These are phyloP conservation scores for Drosophila yooni DNA, from an alignment of 2,888 invertebrate species.

Conservation along the genomic window DNA sequence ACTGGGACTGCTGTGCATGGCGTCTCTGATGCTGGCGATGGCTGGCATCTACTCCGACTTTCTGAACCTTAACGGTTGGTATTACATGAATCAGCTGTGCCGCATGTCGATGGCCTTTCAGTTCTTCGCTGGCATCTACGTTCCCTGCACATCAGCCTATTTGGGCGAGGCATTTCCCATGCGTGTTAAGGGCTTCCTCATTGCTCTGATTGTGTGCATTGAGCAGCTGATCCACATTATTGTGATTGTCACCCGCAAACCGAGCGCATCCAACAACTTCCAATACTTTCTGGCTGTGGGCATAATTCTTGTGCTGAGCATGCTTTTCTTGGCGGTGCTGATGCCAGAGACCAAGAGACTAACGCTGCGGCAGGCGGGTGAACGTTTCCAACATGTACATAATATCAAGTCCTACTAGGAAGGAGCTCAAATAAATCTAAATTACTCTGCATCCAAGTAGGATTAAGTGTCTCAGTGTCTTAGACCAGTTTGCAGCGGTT, in stretches of 20 bases:
- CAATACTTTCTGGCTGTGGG: constrained; percentile 60
- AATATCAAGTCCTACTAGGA: constrained; percentile 56
- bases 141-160: constrained; percentile 67
- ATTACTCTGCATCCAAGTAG: background rate
- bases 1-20: constrained; percentile 62
- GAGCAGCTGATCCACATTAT: constrained; percentile 74
- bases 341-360: constrained; percentile 66
- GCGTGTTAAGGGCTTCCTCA: constrained; percentile 65
- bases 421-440: constrained; percentile 10
- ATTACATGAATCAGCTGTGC: constrained; percentile 52
- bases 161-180: constrained; percentile 80
- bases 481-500: background rate
- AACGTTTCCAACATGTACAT: constrained; percentile 51
- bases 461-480: background rate
- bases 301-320: constrained; percentile 50
- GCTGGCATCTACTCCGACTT: constrained; percentile 49
- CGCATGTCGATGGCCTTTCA: constrained; percentile 67
- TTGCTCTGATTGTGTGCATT: constrained; percentile 64
- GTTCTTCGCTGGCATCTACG: constrained; percentile 72
- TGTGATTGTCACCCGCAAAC: constrained; percentile 43
- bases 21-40: constrained; percentile 64
- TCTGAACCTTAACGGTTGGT: background rate
- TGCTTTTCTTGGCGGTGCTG: constrained; percentile 46
- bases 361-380: constrained; percentile 59
- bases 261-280: constrained; percentile 2